Evolutionary conservation across 2,797 vertebrate species (phyloP).

Genomic region (Lophotriccus pileatus): DNA sequence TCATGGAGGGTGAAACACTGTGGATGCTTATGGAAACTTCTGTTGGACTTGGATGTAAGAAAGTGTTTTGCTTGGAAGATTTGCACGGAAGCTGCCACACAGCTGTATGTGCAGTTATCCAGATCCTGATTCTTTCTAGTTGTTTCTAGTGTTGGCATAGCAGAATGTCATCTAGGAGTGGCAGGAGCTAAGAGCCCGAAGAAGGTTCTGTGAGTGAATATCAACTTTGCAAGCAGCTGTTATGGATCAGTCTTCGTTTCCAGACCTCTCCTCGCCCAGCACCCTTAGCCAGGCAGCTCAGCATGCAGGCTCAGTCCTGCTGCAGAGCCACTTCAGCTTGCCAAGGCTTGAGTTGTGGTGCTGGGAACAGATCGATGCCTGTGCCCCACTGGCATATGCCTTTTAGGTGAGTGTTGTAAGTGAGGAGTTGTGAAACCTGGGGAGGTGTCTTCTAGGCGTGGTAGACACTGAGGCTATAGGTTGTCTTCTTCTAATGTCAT

Average conservation of each 20-base stretch:
- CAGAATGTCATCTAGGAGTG: background rate
- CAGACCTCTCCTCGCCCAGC: background rate
- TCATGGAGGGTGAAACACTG: background rate
- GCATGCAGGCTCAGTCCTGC: background rate
- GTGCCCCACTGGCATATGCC: background rate
- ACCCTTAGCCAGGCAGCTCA: background rate
- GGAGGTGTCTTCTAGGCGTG: background rate
- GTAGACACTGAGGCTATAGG: background rate
- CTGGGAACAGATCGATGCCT: rapidly evolving
- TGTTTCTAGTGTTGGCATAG: background rate
- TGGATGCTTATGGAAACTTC: background rate
- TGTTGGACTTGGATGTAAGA: background rate
- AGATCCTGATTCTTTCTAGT: background rate
- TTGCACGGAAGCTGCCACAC: background rate
- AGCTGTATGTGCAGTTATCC: background rate
- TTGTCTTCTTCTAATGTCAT: background rate
- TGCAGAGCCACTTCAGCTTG: background rate
- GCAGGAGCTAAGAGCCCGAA: background rate
- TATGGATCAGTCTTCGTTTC: background rate
- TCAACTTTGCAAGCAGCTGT: background rate
- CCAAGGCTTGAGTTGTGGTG: background rate
- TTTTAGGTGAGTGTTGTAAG: background rate
- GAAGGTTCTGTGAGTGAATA: background rate
- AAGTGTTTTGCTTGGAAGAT: background rate
- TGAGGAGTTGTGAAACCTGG: rapidly evolving